Conservation (phyloP, 2,888 invertebrate genomes). For the Papilio protenor region DNA sequence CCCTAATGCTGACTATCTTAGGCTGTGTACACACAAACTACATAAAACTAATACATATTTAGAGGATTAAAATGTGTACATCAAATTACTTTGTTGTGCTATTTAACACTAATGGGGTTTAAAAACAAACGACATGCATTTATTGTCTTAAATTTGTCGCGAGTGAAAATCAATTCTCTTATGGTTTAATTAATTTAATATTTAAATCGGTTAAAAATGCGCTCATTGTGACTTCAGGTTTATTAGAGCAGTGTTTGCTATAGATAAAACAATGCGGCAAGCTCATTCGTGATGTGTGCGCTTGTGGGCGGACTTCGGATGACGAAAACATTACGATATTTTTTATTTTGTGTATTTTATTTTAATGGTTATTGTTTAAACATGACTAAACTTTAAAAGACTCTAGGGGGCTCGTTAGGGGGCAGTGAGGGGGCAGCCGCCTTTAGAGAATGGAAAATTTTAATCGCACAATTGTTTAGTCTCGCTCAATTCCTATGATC, state of each 20-base stretch:
- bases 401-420: too few relatives aligned
- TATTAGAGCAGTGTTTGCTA: conserved; percentile 1
- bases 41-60: background rate
- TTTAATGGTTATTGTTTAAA: background rate
- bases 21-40: conserved; percentile 1
- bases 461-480: too few relatives aligned
- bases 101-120: too few relatives aligned
- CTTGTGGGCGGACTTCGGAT: conserved; percentile 21
- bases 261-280: conserved; percentile 29
- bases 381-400: background rate
- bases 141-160: too few relatives aligned
- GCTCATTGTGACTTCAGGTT: conserved; percentile 4
- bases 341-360: conserved; percentile 7
- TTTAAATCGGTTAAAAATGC: background rate
- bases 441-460: too few relatives aligned
- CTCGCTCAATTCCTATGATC: too few relatives aligned
- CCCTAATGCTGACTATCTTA: conserved; percentile 29
- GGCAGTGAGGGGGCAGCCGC: too few relatives aligned
- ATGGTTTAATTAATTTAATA: too few relatives aligned
- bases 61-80: background rate
- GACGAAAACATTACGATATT: background rate
- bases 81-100: too few relatives aligned
- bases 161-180: too few relatives aligned
- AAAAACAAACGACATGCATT: too few relatives aligned
- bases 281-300: conserved; percentile 5